Evolutionary conservation across 2,888 invertebrate genomes (phyloP).

Genomic region (Latheticus oryzae): DNA sequence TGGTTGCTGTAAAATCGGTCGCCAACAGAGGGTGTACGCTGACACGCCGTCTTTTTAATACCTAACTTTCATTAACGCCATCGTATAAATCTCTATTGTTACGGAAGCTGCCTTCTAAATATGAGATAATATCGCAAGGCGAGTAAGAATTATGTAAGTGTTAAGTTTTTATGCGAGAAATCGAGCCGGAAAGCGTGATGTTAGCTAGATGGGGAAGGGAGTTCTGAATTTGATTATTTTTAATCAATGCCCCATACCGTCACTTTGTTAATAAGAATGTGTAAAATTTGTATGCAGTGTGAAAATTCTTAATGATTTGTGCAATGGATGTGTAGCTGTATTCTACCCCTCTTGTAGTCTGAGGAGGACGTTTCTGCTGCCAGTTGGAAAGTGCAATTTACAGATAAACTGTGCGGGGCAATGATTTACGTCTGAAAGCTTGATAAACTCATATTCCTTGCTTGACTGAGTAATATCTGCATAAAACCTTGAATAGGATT

Average conservation of each 20-base stretch:
- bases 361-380: conserved; percentile 53
- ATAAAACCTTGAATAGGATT: conserved; percentile 68
- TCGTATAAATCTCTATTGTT: conserved; percentile 65
- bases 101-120: conserved; percentile 60
- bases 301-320: conserved; percentile 56
- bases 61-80: conserved; percentile 64
- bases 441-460: conserved; percentile 68
- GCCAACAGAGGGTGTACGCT: conserved; percentile 52
- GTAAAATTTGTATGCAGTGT: no score
- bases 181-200: conserved; percentile 30
- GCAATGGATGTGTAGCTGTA: conserved; percentile 48
- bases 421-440: conserved; percentile 79
- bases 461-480: conserved; percentile 68
- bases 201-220: conserved; percentile 14
- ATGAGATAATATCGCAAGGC: conserved; percentile 60
- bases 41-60: conserved; percentile 64
- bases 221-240: conserved; percentile 30
- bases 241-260: conserved; percentile 20
- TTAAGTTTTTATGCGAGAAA: conserved; percentile 55
- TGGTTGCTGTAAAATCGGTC: conserved; percentile 56
- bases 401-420: conserved; percentile 71
- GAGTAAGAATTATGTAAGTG: conserved; percentile 60
- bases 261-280: no score
- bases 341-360: conserved; percentile 35
- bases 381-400: conserved; percentile 74